phyloP scores from a whole-genome alignment of 2,888 invertebrate genomes.

The Branchellion lobata region DNA sequence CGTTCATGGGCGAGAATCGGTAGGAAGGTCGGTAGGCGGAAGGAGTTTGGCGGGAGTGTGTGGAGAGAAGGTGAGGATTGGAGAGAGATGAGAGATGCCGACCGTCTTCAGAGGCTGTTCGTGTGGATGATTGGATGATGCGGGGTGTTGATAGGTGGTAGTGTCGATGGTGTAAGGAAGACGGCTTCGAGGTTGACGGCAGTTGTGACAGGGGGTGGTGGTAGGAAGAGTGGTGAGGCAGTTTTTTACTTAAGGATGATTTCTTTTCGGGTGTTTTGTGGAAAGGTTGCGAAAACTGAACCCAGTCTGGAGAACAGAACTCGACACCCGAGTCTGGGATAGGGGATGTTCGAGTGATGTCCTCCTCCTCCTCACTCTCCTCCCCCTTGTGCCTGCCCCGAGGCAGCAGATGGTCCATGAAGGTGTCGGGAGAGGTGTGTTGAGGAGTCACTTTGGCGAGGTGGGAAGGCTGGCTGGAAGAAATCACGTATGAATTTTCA shows the following conservation, averaged over 20 bases:
- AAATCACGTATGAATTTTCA: neutral
- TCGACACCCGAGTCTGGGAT: conserved; percentile 42
- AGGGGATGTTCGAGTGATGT: conserved; percentile 27
- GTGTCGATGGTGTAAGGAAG: neutral
- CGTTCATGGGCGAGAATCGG: neutral
- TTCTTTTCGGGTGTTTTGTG: conserved; percentile 17
- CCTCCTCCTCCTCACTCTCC: conserved; percentile 5
- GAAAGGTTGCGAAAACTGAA: conserved; percentile 30
- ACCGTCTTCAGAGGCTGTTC: neutral
- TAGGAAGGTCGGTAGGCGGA: neutral
- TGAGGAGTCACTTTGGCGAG: neutral
- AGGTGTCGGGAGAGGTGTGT: neutral
- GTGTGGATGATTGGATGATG: neutral
- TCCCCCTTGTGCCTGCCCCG: neutral
- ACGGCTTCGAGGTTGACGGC: neutral
- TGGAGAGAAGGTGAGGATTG: neutral
- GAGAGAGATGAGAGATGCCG: neutral
- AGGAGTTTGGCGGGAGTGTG: too few relatives aligned
- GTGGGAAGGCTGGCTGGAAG: neutral
- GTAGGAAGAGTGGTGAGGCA: conserved; percentile 5
- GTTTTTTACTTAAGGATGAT: neutral
- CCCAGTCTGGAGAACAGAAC: conserved; percentile 37
- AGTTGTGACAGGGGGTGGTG: neutral
- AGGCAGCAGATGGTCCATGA: neutral
- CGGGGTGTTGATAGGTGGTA: conserved; percentile 5